phyloP scores from a whole-genome alignment of 1,140 invertebrate species.

The Lithobius niger region DNA sequence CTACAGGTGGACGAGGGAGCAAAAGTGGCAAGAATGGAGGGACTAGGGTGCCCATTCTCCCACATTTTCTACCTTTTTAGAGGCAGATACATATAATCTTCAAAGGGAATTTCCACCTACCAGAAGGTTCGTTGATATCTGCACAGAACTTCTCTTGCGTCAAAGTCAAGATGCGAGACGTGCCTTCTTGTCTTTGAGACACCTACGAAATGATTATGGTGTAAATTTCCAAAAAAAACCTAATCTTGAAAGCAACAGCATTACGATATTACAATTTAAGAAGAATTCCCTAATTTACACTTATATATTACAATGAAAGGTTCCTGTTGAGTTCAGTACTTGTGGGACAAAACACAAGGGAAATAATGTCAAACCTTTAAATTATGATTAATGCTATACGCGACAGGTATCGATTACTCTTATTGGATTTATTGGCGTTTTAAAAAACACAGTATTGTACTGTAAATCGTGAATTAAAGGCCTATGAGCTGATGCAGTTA shows the following conservation, averaged over 20 bases:
- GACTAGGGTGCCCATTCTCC: too few species aligned
- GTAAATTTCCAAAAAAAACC: too few species aligned
- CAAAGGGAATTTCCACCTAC: too few species aligned
- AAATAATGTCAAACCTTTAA: neutral
- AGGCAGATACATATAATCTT: too few species aligned
- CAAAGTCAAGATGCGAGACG: slow-evolving; percentile 50
- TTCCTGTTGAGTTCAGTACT: neutral
- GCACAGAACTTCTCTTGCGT: slow-evolving; percentile 77
- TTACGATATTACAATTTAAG: neutral
- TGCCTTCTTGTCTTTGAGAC: slow-evolving; percentile 25
- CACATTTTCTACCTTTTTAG: too few species aligned
- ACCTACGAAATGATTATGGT: slow-evolving; percentile 14
- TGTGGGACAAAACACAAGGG: neutral
- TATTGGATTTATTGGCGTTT: too few species aligned
- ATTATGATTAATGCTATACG: neutral
- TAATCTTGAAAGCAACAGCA: neutral
- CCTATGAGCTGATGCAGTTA: neutral
- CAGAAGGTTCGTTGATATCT: too few species aligned
- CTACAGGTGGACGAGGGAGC: too few species aligned
- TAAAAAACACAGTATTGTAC: too few species aligned
- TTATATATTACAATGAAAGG: neutral
- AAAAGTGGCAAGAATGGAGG: too few species aligned
- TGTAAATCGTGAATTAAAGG: neutral
- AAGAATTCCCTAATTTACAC: neutral
- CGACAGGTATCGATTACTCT: too few species aligned